These are phyloP conservation scores for Trogon surrucura DNA, from an alignment of 2,113 vertebrate species.

Conservation along the genomic window DNA sequence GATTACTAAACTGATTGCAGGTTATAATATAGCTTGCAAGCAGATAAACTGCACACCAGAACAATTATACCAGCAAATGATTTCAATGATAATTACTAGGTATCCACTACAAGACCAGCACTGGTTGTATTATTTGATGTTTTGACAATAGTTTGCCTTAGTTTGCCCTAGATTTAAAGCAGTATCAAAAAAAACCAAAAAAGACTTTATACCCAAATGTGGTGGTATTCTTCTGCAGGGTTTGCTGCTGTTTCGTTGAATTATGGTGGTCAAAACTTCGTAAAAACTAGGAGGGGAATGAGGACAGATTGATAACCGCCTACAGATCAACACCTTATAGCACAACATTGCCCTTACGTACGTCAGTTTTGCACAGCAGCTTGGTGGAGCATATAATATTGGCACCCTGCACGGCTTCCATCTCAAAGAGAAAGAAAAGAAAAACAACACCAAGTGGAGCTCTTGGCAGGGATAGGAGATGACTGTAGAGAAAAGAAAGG, in stretches of 20 bases:
- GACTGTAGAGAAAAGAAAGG: neutral
- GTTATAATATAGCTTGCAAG: neutral
- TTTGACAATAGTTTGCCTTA: neutral
- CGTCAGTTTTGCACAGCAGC: slow-evolving; percentile 6
- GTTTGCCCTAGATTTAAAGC: neutral
- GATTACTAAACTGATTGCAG: neutral
- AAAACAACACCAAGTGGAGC: neutral
- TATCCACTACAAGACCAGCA: neutral
- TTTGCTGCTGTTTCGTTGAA: neutral
- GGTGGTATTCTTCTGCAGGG: neutral
- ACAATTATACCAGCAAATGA: neutral
- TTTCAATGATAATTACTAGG: neutral
- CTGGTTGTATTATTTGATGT: neutral
- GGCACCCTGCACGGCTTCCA: neutral
- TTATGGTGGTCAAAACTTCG: neutral
- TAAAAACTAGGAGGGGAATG: neutral
- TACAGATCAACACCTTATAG: neutral
- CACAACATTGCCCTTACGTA: neutral
- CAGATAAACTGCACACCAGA: neutral
- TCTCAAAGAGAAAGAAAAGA: neutral
- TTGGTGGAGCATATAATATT: neutral
- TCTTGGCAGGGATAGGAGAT: neutral
- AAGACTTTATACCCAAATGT: neutral
- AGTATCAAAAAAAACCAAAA: neutral
- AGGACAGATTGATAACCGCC: neutral